Conservation (phyloP, 2,113 vertebrate species). For the Anoura caudifer region DNA sequence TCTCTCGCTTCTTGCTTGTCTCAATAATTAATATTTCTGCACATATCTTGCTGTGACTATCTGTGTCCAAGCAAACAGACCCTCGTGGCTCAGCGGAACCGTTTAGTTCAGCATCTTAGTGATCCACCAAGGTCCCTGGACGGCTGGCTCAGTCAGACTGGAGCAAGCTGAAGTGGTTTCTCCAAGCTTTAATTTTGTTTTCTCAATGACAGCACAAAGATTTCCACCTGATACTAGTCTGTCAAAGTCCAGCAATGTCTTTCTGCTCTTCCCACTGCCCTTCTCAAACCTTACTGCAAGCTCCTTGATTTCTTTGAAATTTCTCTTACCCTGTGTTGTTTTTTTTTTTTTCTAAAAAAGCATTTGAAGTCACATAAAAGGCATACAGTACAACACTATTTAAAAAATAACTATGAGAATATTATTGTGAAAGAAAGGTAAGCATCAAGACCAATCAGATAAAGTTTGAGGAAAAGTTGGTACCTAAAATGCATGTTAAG, state of each 20-base stretch:
- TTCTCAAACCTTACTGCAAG: neutral
- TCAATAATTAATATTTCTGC: conserved; percentile 66
- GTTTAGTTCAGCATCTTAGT: neutral
- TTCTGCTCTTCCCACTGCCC: neutral
- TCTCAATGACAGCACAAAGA: neutral
- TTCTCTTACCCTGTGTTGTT: neutral
- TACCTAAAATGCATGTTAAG: neutral
- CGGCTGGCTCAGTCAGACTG: neutral
- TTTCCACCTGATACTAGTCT: neutral
- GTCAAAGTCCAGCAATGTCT: neutral
- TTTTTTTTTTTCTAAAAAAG: neutral
- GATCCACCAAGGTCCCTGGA: neutral
- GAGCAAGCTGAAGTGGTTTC: neutral
- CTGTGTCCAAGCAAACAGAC: conserved; percentile 35
- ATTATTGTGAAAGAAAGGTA: neutral
- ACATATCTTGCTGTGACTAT: conserved; percentile 50
- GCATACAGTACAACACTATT: neutral
- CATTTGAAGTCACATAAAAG: neutral
- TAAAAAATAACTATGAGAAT: neutral
- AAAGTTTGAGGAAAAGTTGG: neutral
- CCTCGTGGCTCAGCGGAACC: neutral
- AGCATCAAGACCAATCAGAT: neutral
- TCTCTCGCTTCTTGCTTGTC: neutral
- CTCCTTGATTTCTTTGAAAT: neutral
- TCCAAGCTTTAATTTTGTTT: neutral